Evolutionary conservation across 2,888 invertebrate genomes (phyloP).

Genomic region (Trichopoda pennipes): DNA sequence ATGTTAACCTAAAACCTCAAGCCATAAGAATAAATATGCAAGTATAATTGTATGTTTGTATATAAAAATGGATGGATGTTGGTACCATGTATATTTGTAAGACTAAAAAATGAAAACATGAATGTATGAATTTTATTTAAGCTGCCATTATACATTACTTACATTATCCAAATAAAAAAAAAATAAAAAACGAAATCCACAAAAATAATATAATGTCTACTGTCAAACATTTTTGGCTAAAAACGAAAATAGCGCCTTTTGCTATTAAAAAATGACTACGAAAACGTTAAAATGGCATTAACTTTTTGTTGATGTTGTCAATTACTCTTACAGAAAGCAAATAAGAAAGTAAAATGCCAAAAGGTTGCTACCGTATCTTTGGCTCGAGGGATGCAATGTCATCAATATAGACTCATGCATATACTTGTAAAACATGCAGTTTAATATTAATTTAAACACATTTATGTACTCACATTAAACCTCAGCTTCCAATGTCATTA

Average conservation of each 20-base stretch:
- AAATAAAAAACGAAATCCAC: not conserved
- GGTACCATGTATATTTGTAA: not conserved
- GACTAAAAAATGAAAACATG: conserved; percentile 6
- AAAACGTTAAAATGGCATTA: conserved; percentile 53
- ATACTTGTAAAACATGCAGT: not conserved
- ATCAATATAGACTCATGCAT: conserved; percentile 29
- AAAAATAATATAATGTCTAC: conserved; percentile 33
- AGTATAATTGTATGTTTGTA: not conserved
- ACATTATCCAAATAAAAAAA: conserved; percentile 18
- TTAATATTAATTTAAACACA: not conserved
- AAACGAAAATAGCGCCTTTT: conserved; percentile 12
- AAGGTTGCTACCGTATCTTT: conserved; percentile 40
- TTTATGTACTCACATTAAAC: not conserved
- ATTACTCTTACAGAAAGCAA: conserved; percentile 32
- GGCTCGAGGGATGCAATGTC: conserved; percentile 36
- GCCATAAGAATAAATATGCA: conserved; percentile 28
- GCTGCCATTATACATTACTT: conserved; percentile 42
- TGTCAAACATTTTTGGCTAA: conserved; percentile 24
- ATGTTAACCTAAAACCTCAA: conserved; percentile 68
- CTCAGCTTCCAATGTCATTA: conserved; percentile 22
- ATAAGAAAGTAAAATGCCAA: conserved; percentile 60
- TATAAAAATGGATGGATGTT: not conserved
- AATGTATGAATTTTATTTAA: conserved; percentile 42
- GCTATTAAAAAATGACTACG: not conserved
- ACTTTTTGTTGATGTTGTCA: conserved; percentile 64